These are phyloP conservation scores for Dioctria linearis DNA, from an alignment of 2,888 invertebrate genomes.

Conservation along the genomic window DNA sequence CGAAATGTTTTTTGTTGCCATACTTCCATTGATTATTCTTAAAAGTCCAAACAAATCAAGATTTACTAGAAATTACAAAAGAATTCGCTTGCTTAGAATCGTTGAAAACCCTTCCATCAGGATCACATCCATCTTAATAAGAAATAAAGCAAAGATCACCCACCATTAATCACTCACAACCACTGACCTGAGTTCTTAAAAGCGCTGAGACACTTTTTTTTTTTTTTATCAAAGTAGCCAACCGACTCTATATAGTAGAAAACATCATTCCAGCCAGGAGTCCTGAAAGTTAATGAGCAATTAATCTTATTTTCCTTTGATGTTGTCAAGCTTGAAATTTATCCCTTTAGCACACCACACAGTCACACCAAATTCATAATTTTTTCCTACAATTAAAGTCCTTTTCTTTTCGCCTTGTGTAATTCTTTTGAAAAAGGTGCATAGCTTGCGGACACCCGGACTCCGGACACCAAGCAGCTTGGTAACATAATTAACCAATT, in stretches of 20 bases:
- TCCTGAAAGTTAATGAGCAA: neutral
- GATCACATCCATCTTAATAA: neutral
- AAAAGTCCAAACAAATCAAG: too few relatives aligned
- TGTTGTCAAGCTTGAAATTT: neutral
- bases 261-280: neutral
- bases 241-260: neutral
- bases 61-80: too few relatives aligned
- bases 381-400: too few relatives aligned
- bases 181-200: neutral
- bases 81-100: too few relatives aligned
- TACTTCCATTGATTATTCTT: too few relatives aligned
- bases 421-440: too few relatives aligned
- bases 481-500: slow-evolving; percentile 6
- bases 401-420: too few relatives aligned
- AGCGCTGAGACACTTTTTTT: neutral
- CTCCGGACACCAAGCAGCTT: neutral
- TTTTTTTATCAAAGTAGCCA: neutral
- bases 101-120: neutral
- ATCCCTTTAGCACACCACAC: neutral
- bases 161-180: neutral
- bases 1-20: too few relatives aligned
- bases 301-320: slow-evolving; percentile 5
- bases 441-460: neutral
- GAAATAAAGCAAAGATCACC: neutral
- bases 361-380: too few relatives aligned